phyloP scores from a whole-genome alignment of 2,888 invertebrate species.

The Hirtodrosophila trivittata region DNA sequence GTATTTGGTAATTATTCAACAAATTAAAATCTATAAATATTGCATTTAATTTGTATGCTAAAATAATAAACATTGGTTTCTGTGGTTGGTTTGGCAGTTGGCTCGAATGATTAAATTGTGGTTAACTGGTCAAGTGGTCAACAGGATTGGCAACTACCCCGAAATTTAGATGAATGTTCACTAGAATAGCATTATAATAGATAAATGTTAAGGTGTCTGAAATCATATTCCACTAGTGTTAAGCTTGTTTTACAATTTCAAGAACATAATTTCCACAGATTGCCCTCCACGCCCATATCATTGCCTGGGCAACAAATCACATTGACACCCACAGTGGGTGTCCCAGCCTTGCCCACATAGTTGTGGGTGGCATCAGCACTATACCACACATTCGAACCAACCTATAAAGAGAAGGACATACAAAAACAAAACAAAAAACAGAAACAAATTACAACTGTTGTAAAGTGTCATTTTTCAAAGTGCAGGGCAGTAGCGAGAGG shows the following conservation, averaged over 20 bases:
- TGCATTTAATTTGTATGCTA: constrained; percentile 72
- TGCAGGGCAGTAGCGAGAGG: constrained; percentile 25
- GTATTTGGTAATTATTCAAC: constrained; percentile 56
- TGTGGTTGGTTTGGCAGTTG: constrained; percentile 58
- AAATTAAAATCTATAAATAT: constrained; percentile 70
- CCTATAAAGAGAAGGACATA: neutral
- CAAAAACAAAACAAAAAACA: constrained; percentile 9
- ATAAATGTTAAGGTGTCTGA: too few relatives aligned
- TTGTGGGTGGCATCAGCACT: constrained; percentile 27
- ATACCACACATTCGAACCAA: constrained; percentile 24
- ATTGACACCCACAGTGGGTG: constrained; percentile 56
- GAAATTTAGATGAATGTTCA: too few relatives aligned
- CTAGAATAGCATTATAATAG: too few relatives aligned
- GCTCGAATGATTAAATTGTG: constrained; percentile 71
- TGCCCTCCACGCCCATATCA: constrained; percentile 49
- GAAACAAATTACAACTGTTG: constrained; percentile 79
- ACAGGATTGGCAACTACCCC: constrained; percentile 26
- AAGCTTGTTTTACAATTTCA: too few relatives aligned
- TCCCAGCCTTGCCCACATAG: constrained; percentile 42
- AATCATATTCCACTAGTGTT: too few relatives aligned
- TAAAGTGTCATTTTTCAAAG: constrained; percentile 80
- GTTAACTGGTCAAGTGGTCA: constrained; percentile 48
- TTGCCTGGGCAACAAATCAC: constrained; percentile 59
- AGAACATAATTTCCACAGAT: neutral
- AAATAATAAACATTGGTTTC: constrained; percentile 75